Percentiles rank a stretch among this genome's conserved stretches.
Conservation (phyloP, 2,888 invertebrate species). For the Stegophylla sp. region DNA sequence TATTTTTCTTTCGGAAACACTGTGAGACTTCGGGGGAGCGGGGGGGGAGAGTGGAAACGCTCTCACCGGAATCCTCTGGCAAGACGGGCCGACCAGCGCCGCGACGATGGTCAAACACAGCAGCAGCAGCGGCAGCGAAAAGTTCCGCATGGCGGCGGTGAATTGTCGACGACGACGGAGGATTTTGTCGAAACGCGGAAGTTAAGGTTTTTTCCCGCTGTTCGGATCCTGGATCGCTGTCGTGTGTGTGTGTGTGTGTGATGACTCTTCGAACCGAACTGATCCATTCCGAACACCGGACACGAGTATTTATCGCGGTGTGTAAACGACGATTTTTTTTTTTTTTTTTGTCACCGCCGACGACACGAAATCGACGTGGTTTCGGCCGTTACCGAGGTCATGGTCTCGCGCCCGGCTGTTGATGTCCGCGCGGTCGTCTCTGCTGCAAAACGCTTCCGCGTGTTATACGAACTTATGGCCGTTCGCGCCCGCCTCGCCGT, state of each 20-base stretch:
- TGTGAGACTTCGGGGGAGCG: too few relatives aligned
- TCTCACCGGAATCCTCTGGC: constrained; percentile 33
- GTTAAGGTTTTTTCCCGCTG: not conserved
- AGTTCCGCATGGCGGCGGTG: constrained; percentile 8
- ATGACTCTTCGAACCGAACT: not conserved
- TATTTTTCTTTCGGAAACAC: too few relatives aligned
- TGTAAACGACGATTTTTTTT: too few relatives aligned
- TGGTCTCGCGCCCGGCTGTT: constrained; percentile 9
- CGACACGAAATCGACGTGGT: not conserved
- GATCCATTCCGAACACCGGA: constrained; percentile 21
- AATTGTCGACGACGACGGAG: not conserved
- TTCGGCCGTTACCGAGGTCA: constrained; percentile 28
- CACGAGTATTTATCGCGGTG: constrained; percentile 35
- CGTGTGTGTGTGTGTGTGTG: too few relatives aligned
- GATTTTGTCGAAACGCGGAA: not conserved
- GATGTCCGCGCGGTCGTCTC: not conserved
- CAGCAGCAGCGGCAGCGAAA: too few relatives aligned
- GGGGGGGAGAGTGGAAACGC: too few relatives aligned
- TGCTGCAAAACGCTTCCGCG: constrained; percentile 17
- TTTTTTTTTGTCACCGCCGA: too few relatives aligned
- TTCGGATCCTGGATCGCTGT: not conserved
- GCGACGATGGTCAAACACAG: not conserved
- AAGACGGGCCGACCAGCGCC: not conserved
- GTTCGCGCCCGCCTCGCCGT: not conserved
- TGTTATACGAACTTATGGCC: not conserved